phyloP scores from a whole-genome alignment of 1,140 invertebrate genomes.

The Whitmania pigra region DNA sequence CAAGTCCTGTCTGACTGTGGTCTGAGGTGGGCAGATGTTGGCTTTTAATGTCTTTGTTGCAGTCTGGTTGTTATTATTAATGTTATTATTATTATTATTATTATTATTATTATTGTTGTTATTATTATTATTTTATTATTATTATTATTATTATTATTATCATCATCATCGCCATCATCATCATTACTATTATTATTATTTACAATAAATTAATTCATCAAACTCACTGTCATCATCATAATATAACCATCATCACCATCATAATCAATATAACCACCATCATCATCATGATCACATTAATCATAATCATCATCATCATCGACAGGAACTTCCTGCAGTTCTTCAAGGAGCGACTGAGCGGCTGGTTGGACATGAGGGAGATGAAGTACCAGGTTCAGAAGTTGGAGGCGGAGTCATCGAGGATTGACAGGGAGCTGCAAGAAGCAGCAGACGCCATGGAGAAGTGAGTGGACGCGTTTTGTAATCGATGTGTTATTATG shows the following conservation, averaged over 20 bases:
- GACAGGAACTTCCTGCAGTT: background rate
- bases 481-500: too few relatives aligned
- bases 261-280: too few relatives aligned
- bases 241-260: too few relatives aligned
- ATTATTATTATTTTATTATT: background rate
- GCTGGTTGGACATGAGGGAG: background rate
- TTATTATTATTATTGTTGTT: background rate
- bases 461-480: background rate
- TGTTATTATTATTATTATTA: background rate
- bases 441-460: background rate
- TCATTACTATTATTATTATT: background rate
- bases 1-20: background rate
- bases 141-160: background rate
- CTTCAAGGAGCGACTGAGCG: background rate
- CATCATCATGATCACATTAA: background rate
- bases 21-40: background rate
- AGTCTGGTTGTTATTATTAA: too few relatives aligned
- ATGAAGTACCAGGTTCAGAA: background rate
- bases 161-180: background rate
- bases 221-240: background rate
- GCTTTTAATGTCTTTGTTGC: too few relatives aligned
- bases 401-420: background rate
- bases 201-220: background rate
- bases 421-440: background rate
- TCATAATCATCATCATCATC: background rate